phyloP scores from a whole-genome alignment of 2,797 vertebrate genomes.

The Myioborus melanocephalus region DNA sequence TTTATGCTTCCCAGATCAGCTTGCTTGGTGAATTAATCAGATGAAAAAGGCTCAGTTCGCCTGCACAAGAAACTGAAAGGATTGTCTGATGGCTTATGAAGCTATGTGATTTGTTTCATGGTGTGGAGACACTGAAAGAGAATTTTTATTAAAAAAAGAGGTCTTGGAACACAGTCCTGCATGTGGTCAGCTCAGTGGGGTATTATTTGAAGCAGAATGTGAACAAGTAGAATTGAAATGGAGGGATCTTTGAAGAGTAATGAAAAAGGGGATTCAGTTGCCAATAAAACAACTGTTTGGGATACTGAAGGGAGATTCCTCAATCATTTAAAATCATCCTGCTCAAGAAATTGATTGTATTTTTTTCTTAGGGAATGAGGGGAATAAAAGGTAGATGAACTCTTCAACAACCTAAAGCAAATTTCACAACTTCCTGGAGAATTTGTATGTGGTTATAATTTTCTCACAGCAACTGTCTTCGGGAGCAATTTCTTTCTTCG shows the following conservation, averaged over 20 bases:
- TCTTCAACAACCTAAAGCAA: not conserved
- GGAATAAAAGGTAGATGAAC: not conserved
- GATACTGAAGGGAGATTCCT: slow-evolving; percentile 37
- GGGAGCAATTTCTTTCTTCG: not conserved
- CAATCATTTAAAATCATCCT: slow-evolving; percentile 28
- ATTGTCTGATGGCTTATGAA: slow-evolving; percentile 62
- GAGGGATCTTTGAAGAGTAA: slow-evolving; percentile 64
- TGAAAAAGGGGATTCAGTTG: slow-evolving; percentile 53
- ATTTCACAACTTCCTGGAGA: not conserved
- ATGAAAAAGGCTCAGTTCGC: slow-evolving; percentile 57
- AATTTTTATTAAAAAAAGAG: slow-evolving; percentile 72
- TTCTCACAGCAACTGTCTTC: not conserved
- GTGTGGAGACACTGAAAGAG: slow-evolving; percentile 58
- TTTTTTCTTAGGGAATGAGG: not conserved
- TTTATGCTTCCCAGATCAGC: slow-evolving; percentile 65
- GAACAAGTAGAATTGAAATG: slow-evolving; percentile 71
- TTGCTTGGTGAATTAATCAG: slow-evolving; percentile 64
- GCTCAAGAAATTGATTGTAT: slow-evolving; percentile 16
- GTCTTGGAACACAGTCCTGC: slow-evolving; percentile 65
- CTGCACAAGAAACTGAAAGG: slow-evolving; percentile 53
- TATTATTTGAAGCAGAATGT: slow-evolving; percentile 72
- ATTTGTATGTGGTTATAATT: not conserved
- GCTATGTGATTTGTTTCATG: slow-evolving; percentile 65
- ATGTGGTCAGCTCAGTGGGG: slow-evolving; percentile 67
- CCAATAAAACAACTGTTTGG: slow-evolving; percentile 63